These are phyloP conservation scores for Chymomyza costata DNA, from an alignment of 1,140 invertebrate species.

Conservation along the genomic window DNA sequence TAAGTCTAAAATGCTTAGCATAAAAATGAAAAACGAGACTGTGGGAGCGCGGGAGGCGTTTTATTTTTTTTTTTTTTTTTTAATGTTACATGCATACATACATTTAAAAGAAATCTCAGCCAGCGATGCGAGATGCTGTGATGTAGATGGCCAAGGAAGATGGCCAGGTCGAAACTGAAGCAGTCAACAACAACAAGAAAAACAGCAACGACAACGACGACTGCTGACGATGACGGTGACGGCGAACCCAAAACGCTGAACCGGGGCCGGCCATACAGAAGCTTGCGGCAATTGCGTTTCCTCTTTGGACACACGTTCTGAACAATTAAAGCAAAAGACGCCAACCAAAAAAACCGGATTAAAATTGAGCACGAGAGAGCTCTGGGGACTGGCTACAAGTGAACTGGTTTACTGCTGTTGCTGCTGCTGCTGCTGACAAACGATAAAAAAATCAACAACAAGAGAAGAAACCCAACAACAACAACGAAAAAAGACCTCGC, in stretches of 20 bases:
- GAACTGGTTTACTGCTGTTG: slow-evolving; percentile 72
- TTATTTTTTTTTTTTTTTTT: too few species aligned
- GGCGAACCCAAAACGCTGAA: slow-evolving; percentile 15
- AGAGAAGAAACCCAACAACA: slow-evolving; percentile 22
- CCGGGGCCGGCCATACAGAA: slow-evolving; percentile 52
- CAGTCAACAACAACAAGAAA: neutral
- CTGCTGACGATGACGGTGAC: slow-evolving; percentile 12
- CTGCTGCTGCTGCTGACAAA: slow-evolving; percentile 22
- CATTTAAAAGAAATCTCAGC: slow-evolving; percentile 61
- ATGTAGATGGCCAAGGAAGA: slow-evolving; percentile 49
- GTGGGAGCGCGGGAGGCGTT: slow-evolving; percentile 67
- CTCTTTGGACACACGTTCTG: slow-evolving; percentile 65
- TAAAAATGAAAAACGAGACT: slow-evolving; percentile 24
- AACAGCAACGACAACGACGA: neutral
- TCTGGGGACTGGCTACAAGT: slow-evolving; percentile 68
- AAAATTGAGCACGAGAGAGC: slow-evolving; percentile 53
- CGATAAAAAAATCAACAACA: slow-evolving; percentile 33
- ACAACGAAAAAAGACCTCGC: slow-evolving; percentile 13
- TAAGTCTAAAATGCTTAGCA: slow-evolving; percentile 3
- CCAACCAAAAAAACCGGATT: slow-evolving; percentile 61
- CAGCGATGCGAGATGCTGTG: slow-evolving; percentile 18
- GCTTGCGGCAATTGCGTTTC: slow-evolving; percentile 70
- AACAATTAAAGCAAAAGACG: slow-evolving; percentile 62
- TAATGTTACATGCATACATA: too few species aligned
- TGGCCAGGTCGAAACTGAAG: slow-evolving; percentile 25